Base-by-base conservation (phyloP, 2,797 vertebrate genomes). In the Brachyalestes nurse region DNA sequence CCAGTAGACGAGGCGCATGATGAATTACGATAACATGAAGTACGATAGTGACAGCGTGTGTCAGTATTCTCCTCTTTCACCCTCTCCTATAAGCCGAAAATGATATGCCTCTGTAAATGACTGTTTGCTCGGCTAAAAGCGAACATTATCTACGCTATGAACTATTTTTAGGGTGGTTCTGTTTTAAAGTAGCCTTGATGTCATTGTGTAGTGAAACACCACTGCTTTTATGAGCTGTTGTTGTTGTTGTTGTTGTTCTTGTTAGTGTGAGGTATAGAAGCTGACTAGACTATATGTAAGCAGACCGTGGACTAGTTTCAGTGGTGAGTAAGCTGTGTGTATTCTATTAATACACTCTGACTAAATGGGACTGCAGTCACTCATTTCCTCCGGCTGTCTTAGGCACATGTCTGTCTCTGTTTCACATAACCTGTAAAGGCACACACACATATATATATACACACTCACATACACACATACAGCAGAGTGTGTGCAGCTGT, bases 341-440 rank as follows among this genome's bases (percentile, higher is more conserved):
- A 53, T 49, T 78, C 75, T 82, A 82, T 78, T 82, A 82, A 82
- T 82, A 82, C 71, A 40, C 71, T 74, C 70, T 82, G 81, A 78
- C 62, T 82, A 78, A 74, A 62, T 45, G 17, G 49, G 53, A 82
- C 75, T 60, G 40, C 25, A 72, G 70, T 67, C 81, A 82, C 60
- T 82, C 72, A 82, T 57, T 78, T 82, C 81, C 81, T 82, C 75
- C 10, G 19, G 40, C 70, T 73, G 49, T 34, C 69, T 72, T 77
- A 16, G 23, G 58, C 28, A 57, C n/a, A 8, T 9, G 34, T 70
- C 19, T 45, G 40, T 61, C 10, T 60, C 40, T 70, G 57, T 38
- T 49, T 67, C 16, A 69, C 62, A 71, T 62, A 70, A 57, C 28
- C 53, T 42, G 77, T n/a, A 72, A 45, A 61, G 14, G 14, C 47